A percentile compares a stretch with the other conserved stretches of the same genome.
These are phyloP conservation scores for Eubasilissa splendida DNA, from an alignment of 2,888 invertebrate species.

Conservation along the genomic window DNA sequence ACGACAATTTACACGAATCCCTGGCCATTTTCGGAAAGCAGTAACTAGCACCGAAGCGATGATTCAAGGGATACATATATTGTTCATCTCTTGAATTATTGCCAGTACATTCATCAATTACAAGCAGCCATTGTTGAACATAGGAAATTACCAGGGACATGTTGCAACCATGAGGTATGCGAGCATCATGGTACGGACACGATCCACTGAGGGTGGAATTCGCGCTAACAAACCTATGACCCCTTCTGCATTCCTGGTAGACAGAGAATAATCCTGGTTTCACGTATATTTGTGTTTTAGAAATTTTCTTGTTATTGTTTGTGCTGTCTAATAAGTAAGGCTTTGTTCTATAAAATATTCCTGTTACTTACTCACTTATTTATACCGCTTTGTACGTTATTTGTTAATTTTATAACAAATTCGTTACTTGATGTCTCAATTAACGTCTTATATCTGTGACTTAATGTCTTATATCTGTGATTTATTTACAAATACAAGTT, in stretches of 20 bases:
- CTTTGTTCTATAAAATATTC: too few relatives aligned
- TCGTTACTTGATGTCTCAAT: too few relatives aligned
- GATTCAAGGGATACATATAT: too few relatives aligned
- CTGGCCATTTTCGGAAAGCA: not conserved
- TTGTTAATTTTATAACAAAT: too few relatives aligned
- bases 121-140: conserved; percentile 14
- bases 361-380: too few relatives aligned
- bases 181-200: conserved; percentile 19
- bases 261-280: conserved; percentile 3
- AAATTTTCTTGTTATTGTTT: too few relatives aligned
- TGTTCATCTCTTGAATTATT: conserved; percentile 3
- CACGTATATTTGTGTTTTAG: not conserved
- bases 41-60: too few relatives aligned
- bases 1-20: conserved; percentile 5
- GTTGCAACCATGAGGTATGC: conserved; percentile 13
- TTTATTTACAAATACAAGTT: too few relatives aligned
- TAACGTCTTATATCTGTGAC: too few relatives aligned
- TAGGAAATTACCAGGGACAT: conserved; percentile 28
- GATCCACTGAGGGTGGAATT: conserved; percentile 3
- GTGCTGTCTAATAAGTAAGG: too few relatives aligned
- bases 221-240: conserved; percentile 2
- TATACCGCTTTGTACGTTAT: too few relatives aligned
- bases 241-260: conserved; percentile 5
- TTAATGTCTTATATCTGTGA: too few relatives aligned
- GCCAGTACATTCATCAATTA: conserved; percentile 21